Conservation (phyloP, 2,797 vertebrate genomes). For the Chelidonichthys spinosus region DNA sequence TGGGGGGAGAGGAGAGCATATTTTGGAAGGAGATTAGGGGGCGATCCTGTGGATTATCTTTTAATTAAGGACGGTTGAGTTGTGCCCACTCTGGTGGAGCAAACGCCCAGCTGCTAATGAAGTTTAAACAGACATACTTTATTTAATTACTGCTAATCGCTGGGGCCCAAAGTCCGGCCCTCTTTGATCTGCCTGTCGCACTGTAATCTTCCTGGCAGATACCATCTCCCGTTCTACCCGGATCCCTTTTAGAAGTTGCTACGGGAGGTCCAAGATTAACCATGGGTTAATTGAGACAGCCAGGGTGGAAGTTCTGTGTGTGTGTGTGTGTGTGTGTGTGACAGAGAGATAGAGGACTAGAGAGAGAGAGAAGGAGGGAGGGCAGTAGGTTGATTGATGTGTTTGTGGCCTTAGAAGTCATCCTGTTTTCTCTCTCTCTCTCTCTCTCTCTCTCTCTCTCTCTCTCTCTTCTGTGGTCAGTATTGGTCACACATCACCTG, state of each 20-base stretch:
- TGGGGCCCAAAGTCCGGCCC: conserved; percentile 92
- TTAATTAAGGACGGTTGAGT: conserved; percentile 99
- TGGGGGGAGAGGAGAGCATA: conserved; percentile 86
- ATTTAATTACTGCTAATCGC: conserved; percentile 99
- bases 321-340: conserved; percentile 67
- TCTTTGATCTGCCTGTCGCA: conserved; percentile 96
- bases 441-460: conserved; percentile 28
- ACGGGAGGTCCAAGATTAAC: conserved; percentile 91
- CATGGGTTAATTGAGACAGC: conserved; percentile 92
- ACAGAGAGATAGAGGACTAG: conserved; percentile 56
- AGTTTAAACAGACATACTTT: conserved; percentile 99
- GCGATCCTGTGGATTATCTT: conserved; percentile 98
- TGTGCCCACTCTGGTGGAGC: conserved; percentile 97
- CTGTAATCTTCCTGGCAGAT: conserved; percentile 96
- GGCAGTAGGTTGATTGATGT: conserved; percentile 83
- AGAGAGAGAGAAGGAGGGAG: conserved; percentile 63
- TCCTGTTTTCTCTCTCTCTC: conserved; percentile 76
- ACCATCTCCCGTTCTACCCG: conserved; percentile 90
- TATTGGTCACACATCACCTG: conserved; percentile 68
- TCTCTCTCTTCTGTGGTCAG: conserved; percentile 15
- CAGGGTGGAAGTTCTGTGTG: conserved; percentile 71
- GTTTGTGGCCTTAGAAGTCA: conserved; percentile 83
- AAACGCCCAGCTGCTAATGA: conserved; percentile 98
- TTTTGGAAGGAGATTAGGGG: conserved; percentile 96
- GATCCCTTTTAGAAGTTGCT: conserved; percentile 90